Evolutionary conservation across 2,113 vertebrate species (phyloP).

Genomic region (Megalops atlanticus): DNA sequence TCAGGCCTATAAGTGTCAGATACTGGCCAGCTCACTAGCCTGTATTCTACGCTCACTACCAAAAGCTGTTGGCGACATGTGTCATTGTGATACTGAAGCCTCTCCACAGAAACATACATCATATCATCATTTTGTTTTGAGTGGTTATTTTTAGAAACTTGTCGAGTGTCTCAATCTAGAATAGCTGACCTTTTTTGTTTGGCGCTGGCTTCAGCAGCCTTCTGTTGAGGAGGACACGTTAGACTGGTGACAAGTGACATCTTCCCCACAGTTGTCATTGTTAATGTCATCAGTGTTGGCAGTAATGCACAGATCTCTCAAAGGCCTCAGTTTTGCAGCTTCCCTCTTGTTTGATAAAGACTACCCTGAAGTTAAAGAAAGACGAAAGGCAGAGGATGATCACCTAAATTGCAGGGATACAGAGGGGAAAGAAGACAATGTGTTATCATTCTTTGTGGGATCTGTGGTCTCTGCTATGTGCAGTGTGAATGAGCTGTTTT

Average conservation of each 20-base stretch:
- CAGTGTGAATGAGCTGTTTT: not conserved
- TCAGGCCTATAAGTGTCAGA: too few species aligned
- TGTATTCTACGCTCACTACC: too few species aligned
- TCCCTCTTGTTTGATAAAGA: not conserved
- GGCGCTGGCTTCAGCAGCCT: not conserved
- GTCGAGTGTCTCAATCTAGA: not conserved
- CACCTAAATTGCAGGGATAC: too few species aligned
- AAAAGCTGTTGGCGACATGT: too few species aligned
- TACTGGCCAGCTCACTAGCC: too few species aligned
- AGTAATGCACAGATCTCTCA: slow-evolving; percentile 16
- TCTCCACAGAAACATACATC: not conserved
- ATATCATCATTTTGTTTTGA: not conserved
- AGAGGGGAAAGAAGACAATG: too few species aligned
- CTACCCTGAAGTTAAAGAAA: too few species aligned
- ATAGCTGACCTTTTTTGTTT: slow-evolving; percentile 4
- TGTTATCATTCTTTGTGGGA: too few species aligned
- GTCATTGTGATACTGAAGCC: not conserved
- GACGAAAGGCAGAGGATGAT: too few species aligned
- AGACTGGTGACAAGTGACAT: slow-evolving; percentile 33
- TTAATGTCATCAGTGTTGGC: slow-evolving; percentile 52
- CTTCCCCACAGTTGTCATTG: slow-evolving; percentile 36
- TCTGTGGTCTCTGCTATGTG: not conserved
- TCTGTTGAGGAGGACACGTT: slow-evolving; percentile 42
- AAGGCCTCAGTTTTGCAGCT: not conserved
- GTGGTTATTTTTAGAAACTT: not conserved